These are phyloP conservation scores for Rhagophthalmus giganteus DNA, from an alignment of 2,888 invertebrate genomes.

Conservation along the genomic window DNA sequence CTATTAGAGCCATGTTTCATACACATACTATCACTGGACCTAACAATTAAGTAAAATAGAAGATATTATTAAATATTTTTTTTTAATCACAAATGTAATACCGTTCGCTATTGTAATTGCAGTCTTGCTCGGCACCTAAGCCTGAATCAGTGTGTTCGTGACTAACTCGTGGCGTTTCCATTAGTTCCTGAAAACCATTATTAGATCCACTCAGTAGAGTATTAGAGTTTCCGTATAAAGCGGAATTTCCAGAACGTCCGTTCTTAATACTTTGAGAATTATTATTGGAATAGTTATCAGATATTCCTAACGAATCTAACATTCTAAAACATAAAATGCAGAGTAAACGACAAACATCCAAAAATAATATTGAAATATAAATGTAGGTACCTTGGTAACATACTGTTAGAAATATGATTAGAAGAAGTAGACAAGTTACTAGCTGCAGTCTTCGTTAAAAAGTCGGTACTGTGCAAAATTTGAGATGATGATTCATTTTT, in stretches of 20 bases:
- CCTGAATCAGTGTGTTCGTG: constrained; percentile 80
- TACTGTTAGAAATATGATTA: constrained; percentile 35
- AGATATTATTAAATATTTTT: constrained; percentile 2
- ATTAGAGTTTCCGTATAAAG: constrained; percentile 43
- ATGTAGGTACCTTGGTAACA: constrained; percentile 43
- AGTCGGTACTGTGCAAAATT: constrained; percentile 29
- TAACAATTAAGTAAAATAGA: constrained; percentile 39
- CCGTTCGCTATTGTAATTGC: constrained; percentile 72
- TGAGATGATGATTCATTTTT: constrained; percentile 36
- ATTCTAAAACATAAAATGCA: no score
- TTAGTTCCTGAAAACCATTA: constrained; percentile 40
- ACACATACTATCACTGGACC: constrained; percentile 66
- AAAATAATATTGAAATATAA: no score
- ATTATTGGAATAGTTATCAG: constrained; percentile 37
- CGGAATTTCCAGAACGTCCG: constrained; percentile 39
- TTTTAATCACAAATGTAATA: constrained; percentile 41
- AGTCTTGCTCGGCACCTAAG: constrained; percentile 75
- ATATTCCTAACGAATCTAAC: constrained; percentile 39
- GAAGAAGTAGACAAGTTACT: constrained; percentile 38
- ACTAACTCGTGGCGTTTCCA: constrained; percentile 58
- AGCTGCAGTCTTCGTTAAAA: constrained; percentile 34
- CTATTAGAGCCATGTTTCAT: constrained; percentile 52
- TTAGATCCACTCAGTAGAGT: constrained; percentile 40
- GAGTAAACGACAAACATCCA: no score
- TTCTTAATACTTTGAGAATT: constrained; percentile 36